These are phyloP conservation scores for Ochropleura leucogaster DNA, from an alignment of 2,888 invertebrate genomes.

Conservation along the genomic window DNA sequence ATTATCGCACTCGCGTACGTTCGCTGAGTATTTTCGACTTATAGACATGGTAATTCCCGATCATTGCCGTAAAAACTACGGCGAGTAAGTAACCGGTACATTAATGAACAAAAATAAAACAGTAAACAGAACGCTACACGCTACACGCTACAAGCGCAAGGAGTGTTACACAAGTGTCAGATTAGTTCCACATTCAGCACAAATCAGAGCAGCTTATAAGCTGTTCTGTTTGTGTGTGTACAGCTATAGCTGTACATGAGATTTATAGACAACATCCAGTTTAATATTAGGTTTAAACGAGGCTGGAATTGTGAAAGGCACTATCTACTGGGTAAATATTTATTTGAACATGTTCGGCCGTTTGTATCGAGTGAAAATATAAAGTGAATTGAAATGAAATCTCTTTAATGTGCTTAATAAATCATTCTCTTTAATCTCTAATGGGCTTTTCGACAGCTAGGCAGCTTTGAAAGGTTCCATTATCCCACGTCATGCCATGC, in stretches of 20 bases:
- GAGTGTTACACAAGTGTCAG: constrained; percentile 28
- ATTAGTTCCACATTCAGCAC: constrained; percentile 36
- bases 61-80: constrained; percentile 28
- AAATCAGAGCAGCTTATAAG: constrained; percentile 15
- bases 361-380: constrained; percentile 10
- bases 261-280: constrained; percentile 8
- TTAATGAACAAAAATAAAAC: constrained; percentile 40
- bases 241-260: neutral
- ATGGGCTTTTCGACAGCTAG: neutral
- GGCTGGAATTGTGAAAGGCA: constrained; percentile 18
- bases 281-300: neutral
- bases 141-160: neutral
- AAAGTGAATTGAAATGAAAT: constrained; percentile 6
- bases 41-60: constrained; percentile 10
- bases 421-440: constrained; percentile 21
- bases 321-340: constrained; percentile 28
- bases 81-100: constrained; percentile 8
- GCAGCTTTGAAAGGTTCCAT: constrained; percentile 3
- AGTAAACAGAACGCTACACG: constrained; percentile 38
- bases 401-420: constrained; percentile 9
- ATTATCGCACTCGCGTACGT: constrained; percentile 8
- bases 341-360: constrained; percentile 6
- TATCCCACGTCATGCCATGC: neutral
- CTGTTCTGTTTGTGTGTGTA: too few species aligned
- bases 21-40: constrained; percentile 8